Evolutionary conservation across 2,113 vertebrate genomes (phyloP).

Genomic region (Pluvialis apricaria): DNA sequence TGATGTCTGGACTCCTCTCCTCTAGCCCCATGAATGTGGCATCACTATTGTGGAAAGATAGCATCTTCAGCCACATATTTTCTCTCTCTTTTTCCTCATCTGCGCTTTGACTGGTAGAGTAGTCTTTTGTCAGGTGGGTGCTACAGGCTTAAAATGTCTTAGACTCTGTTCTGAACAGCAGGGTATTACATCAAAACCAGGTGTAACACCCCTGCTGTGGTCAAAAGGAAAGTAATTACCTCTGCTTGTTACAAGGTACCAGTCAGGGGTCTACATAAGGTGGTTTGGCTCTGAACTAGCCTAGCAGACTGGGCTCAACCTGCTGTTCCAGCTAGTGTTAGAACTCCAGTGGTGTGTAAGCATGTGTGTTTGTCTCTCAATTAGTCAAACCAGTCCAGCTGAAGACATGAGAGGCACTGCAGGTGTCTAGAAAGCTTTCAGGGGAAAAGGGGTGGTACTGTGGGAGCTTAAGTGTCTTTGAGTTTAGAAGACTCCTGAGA

Average conservation of each 20-base stretch:
- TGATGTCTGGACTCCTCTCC: not conserved
- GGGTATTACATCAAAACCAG: not conserved
- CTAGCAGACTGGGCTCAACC: not conserved
- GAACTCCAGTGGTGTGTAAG: not conserved
- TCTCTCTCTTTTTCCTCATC: not conserved
- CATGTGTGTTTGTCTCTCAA: not conserved
- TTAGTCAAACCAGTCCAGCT: not conserved
- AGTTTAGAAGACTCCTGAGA: not conserved
- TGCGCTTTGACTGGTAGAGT: not conserved
- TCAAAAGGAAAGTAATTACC: not conserved
- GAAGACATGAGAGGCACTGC: not conserved
- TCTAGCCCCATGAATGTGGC: too few relatives aligned
- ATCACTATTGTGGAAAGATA: not conserved
- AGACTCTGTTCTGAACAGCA: not conserved
- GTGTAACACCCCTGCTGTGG: not conserved
- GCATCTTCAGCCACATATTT: accelerated
- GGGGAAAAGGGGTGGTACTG: not conserved
- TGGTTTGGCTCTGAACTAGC: not conserved
- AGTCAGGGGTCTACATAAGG: accelerated
- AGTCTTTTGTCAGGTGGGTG: not conserved
- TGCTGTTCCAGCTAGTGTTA: not conserved
- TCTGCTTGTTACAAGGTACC: not conserved
- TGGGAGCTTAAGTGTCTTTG: not conserved
- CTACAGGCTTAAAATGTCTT: not conserved
- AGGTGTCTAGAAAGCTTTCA: not conserved